Evolutionary conservation across 2,113 vertebrate genomes (phyloP), one percentile per base, ranked within the genome.

Genomic region (Odontophorus gujanensis): DNA sequence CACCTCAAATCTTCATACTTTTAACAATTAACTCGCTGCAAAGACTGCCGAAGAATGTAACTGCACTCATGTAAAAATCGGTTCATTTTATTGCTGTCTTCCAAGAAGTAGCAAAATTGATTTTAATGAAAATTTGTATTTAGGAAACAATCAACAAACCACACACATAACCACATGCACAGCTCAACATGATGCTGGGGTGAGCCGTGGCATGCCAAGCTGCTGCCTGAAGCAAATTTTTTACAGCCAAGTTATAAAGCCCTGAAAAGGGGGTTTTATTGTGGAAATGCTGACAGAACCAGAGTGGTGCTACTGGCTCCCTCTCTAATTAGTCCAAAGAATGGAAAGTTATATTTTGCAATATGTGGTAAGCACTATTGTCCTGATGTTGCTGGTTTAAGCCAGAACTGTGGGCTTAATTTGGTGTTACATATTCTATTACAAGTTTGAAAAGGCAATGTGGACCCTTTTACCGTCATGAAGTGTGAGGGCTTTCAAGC

Each of bases 311-410:
- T 97, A 97, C 97, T 96, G 95, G 96, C 96, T 96, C 96, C 97
- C 96, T 97, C 93, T 97, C 97, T 98, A 98, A 98, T 98, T 98
- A 98, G 97, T 97, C 95, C 96, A 93, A 97, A 97, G 95, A 97
- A 96, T 96, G 96, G 95, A 96, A 96, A 94, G 92, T 96, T 96
- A 88, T 96, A 94, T 97, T 97, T 95, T 96, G 94, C 95, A 97
- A 92, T 97, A 97, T 95, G 91, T 92, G 95, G 95, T 88, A 89
- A 96, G 67, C 73, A 68, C 78, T 94, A 78, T 78, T 93, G 92
- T 57, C 53, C 89, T 91, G 90, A 88, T 95, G 68, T 85, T 89
- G 57, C 87, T 93, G 67, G 84, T 85, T 90, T 93, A 66, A 51
- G 81, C 90, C 91, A 92, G 93, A 93, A 65, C 87, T 79, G 73